Percentiles rank a stretch among this genome's conserved stretches.
Evolutionary conservation across 2,113 vertebrate species (phyloP).

Genomic region (Sigmodon hispidus): DNA sequence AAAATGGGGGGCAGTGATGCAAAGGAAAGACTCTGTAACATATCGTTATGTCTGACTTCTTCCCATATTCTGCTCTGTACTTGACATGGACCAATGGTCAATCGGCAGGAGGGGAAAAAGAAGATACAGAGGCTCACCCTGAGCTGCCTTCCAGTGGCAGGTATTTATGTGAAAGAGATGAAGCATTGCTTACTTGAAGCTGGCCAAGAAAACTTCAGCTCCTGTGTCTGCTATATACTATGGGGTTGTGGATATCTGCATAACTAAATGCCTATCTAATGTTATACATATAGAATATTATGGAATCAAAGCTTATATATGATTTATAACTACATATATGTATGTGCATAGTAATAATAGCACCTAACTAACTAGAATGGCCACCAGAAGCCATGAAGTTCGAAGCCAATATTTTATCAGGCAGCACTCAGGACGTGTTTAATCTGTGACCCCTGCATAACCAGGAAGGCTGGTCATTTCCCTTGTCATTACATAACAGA

Average conservation of each 20-base stretch:
- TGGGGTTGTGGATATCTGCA: accelerated
- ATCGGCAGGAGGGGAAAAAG: neutral
- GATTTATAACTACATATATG: too few relatives aligned
- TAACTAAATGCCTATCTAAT: neutral
- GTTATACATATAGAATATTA: accelerated
- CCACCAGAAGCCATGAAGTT: neutral
- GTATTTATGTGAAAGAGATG: too few relatives aligned
- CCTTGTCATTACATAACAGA: neutral
- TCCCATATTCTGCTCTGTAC: neutral
- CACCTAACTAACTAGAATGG: too few relatives aligned
- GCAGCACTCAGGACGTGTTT: neutral
- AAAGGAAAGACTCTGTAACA: neutral
- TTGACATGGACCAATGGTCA: neutral
- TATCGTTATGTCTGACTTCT: neutral
- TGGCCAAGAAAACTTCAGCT: neutral
- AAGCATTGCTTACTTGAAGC: neutral
- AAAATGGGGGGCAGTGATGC: neutral
- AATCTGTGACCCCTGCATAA: neutral
- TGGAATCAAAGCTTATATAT: neutral
- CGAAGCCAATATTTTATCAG: neutral
- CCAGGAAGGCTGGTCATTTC: neutral
- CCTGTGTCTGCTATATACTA: neutral
- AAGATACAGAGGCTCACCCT: neutral
- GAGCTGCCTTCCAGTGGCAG: neutral
- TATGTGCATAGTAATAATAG: neutral